Evolutionary conservation across 1,140 invertebrate species (phyloP), one percentile per base, ranked within the genome.

Genomic region (Gryllus bimaculatus): DNA sequence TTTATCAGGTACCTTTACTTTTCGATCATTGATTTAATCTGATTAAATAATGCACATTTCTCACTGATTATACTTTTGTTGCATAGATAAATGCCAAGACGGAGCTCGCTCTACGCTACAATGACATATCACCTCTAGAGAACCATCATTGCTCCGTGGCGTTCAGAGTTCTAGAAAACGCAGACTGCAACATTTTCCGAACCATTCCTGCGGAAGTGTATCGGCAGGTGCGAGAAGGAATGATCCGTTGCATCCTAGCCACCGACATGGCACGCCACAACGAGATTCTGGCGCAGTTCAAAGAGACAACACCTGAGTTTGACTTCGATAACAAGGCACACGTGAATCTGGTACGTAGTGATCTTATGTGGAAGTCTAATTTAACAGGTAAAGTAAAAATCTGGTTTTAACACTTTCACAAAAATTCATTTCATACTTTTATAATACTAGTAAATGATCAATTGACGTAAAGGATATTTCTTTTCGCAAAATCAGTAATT

Each of bases 91-190:
- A 96, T 85, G 94, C 94, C 39, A 89, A 91, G 80, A 96, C 95
- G 8, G 94, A 95, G 83, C 85, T 96, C 81, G 94, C 95, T 10
- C 88, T 96, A 77, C 89, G 94, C 80, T 96, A 96, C 86, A 96
- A 96, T 85, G 95, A 96, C 86, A 95, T 95, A 81, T 95, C 94
- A 74, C 94, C 94, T 1, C 86, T 96, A 82, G 95, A 96, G 84
- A 96, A 96, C 86, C 94, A 96, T 85, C 95, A 96, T 83, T 96
- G 94, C 84, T 95, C 94, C 48, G 93, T 95, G 75, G 92, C 94
- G 13, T 96, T 96, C 86, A 90, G 93, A 48, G 91, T 96, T 73
- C 87, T 96, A 73, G 92, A 93, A 83, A 88, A 91, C 78, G 89
- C 90, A 18, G 91, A 94, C 80, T 93, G 92, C 84, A 94, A 95